Evolutionary conservation across 1,140 invertebrate species (phyloP).

Genomic region (Drosophila ficusphila): DNA sequence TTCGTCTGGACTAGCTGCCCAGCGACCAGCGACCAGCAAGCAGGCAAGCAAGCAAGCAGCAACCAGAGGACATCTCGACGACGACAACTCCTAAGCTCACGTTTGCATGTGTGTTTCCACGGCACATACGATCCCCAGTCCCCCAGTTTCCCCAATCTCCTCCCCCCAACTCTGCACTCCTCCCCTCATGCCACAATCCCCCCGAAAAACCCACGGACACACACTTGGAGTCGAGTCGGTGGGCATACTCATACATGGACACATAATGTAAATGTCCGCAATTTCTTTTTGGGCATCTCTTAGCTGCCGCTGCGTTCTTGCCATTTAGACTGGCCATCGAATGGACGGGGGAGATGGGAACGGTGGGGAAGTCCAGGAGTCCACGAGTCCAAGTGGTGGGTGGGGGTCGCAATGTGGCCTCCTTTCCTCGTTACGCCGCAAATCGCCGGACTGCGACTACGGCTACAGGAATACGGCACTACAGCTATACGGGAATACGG

Average conservation of each 20-base stretch:
- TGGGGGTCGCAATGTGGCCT: too few species aligned
- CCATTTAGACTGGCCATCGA: conserved; percentile 74
- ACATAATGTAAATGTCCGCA: conserved; percentile 83
- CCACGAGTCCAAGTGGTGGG: too few species aligned
- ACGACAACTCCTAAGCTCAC: conserved; percentile 67
- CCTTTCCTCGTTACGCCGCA: conserved; percentile 25
- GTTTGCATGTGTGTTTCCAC: conserved; percentile 44
- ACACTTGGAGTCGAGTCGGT: conserved; percentile 36
- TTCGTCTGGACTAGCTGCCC: conserved; percentile 52
- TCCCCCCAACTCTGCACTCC: neutral
- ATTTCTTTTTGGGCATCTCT: conserved; percentile 84
- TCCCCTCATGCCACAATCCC: too few species aligned
- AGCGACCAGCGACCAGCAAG: too few species aligned
- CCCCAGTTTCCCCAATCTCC: conserved; percentile 1
- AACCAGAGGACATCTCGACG: conserved; percentile 77
- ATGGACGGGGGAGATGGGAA: too few species aligned
- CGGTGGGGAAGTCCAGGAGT: too few species aligned
- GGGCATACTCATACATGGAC: conserved; percentile 69
- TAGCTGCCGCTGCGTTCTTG: conserved; percentile 75
- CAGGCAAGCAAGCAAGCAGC: too few species aligned
- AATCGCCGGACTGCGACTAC: conserved; percentile 16
- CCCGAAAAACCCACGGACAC: conserved; percentile 27
- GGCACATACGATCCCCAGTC: conserved; percentile 41
- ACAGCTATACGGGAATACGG: too few species aligned
- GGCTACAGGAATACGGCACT: too few species aligned